These are phyloP conservation scores for Stictocephala bisonia DNA, from an alignment of 2,888 invertebrate species.

Conservation along the genomic window DNA sequence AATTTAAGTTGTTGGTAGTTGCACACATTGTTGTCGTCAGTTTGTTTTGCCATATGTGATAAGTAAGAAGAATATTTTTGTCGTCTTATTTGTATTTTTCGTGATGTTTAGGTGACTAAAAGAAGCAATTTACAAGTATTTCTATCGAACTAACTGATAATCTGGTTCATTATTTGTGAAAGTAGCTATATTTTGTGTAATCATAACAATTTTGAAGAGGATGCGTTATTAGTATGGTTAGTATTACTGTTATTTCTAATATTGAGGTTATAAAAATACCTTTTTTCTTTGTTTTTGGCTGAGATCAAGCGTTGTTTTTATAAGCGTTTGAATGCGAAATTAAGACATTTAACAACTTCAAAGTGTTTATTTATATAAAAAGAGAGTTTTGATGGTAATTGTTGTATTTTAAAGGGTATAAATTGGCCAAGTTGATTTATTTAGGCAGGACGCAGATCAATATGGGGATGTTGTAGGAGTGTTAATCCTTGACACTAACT, in stretches of 20 bases:
- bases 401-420: background rate
- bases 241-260: background rate
- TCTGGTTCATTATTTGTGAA: no score
- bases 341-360: background rate
- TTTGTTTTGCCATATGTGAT: no score
- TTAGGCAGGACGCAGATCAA: conserved; percentile 6
- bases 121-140: no score
- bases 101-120: no score
- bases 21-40: no score
- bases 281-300: conserved; percentile 19
- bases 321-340: background rate
- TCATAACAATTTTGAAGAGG: background rate
- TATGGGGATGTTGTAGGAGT: conserved; percentile 23
- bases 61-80: no score
- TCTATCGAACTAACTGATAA: no score
- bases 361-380: background rate
- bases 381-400: background rate
- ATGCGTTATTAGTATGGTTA: conserved; percentile 24
- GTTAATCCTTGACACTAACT: conserved; percentile 25
- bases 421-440: background rate
- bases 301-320: conserved; percentile 24
- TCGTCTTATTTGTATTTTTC: no score
- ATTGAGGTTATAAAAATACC: conserved; percentile 28
- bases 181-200: no score
- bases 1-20: no score